These are phyloP conservation scores for Lepisosteus osseus DNA, from an alignment of 2,113 vertebrate species.

Conservation along the genomic window DNA sequence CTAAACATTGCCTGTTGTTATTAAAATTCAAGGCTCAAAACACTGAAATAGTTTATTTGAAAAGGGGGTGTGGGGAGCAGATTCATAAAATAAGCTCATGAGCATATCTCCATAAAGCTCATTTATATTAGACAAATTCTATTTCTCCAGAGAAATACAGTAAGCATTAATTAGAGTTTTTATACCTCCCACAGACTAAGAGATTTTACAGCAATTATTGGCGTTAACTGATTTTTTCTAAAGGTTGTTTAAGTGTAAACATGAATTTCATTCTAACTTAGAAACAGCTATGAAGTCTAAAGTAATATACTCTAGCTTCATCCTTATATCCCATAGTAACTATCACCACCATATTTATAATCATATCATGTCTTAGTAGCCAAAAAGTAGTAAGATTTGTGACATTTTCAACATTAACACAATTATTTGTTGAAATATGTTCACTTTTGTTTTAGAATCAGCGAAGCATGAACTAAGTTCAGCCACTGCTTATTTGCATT, in stretches of 20 bases:
- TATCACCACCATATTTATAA: too few species aligned
- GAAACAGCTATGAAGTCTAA: too few species aligned
- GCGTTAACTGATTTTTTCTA: conserved; percentile 34
- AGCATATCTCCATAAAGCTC: conserved; percentile 34
- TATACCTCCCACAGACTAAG: conserved; percentile 45
- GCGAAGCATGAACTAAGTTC: too few species aligned
- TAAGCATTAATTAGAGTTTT: conserved; percentile 52
- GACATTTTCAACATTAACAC: too few species aligned
- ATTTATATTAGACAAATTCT: conserved; percentile 47
- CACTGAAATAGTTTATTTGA: background rate
- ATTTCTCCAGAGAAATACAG: conserved; percentile 47
- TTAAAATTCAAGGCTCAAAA: conserved; percentile 20
- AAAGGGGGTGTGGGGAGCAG: conserved; percentile 14
- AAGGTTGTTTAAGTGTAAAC: conserved; percentile 43
- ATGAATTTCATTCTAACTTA: conserved; percentile 6
- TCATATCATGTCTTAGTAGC: too few species aligned
- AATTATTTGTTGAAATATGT: too few species aligned
- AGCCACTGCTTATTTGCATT: background rate
- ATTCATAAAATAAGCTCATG: conserved; percentile 37
- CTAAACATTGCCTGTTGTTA: conserved; percentile 3
- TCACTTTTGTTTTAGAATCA: too few species aligned
- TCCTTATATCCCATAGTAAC: too few species aligned
- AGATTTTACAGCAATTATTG: conserved; percentile 43
- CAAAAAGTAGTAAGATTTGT: too few species aligned
- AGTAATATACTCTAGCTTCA: too few species aligned